These are phyloP conservation scores for Sarcophaga peregrina DNA, from an alignment of 1,140 invertebrate genomes.

Conservation along the genomic window DNA sequence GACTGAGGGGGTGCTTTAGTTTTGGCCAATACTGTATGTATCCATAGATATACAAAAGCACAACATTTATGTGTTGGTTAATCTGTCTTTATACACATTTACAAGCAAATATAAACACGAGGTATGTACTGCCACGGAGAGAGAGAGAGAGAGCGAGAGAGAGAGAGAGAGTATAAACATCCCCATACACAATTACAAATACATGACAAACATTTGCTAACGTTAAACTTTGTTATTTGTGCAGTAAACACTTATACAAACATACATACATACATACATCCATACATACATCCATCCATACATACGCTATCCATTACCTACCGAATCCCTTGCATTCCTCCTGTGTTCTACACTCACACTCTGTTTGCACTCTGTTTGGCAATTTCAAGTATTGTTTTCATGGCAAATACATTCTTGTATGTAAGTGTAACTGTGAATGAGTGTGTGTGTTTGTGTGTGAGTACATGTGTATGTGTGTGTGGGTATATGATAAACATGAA, in stretches of 20 bases:
- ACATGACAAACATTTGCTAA: slow-evolving; percentile 18
- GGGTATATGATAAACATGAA: not conserved
- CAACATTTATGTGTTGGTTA: slow-evolving; percentile 16
- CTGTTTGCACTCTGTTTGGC: too few species aligned
- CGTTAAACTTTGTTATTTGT: slow-evolving; percentile 14
- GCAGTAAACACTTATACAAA: not conserved
- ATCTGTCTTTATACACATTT: slow-evolving; percentile 15
- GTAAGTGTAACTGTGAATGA: not conserved
- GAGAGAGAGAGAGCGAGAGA: too few species aligned
- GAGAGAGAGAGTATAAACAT: too few species aligned
- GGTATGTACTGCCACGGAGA: too few species aligned
- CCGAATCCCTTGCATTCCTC: too few species aligned
- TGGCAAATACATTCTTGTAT: too few species aligned
- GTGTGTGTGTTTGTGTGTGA: not conserved
- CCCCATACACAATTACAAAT: not conserved
- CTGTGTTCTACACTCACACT: too few species aligned
- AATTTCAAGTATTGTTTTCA: too few species aligned
- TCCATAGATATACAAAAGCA: not conserved
- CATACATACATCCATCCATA: not conserved
- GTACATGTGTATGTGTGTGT: not conserved
- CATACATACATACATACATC: not conserved
- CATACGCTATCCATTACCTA: too few species aligned
- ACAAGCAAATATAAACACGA: not conserved
- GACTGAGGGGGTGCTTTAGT: too few species aligned
- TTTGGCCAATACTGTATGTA: too few species aligned